phyloP scores from a whole-genome alignment of 2,113 vertebrate genomes.

The Caloenas nicobarica region DNA sequence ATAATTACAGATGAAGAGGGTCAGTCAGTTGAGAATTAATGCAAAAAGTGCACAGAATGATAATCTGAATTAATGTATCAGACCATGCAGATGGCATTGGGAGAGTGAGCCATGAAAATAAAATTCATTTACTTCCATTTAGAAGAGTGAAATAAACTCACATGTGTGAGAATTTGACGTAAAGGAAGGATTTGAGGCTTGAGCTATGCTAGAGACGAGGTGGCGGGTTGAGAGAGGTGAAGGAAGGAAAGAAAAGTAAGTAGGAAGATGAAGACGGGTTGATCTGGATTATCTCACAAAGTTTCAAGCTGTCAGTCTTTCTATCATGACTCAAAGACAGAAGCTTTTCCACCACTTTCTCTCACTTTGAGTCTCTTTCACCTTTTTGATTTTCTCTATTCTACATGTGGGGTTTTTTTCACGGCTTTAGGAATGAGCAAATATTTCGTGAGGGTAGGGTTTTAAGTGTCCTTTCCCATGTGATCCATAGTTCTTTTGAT shows the following conservation, averaged over 20 bases:
- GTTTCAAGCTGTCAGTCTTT: background rate
- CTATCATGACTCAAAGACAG: background rate
- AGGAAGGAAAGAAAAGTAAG: background rate
- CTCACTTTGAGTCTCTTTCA: background rate
- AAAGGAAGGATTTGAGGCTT: constrained; percentile 13
- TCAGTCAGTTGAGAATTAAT: constrained; percentile 78
- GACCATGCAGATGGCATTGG: constrained; percentile 23
- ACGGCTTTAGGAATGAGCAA: background rate
- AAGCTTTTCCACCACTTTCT: constrained; percentile 5
- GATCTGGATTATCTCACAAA: constrained; percentile 31
- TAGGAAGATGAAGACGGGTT: background rate
- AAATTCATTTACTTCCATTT: constrained; percentile 62
- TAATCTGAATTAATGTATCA: constrained; percentile 73
- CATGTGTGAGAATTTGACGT: constrained; percentile 45
- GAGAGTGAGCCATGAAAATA: constrained; percentile 61
- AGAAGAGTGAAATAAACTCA: constrained; percentile 44
- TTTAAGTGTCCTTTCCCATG: background rate
- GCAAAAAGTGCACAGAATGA: constrained; percentile 73
- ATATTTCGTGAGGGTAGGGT: background rate
- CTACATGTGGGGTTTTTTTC: background rate
- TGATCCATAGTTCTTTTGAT: background rate
- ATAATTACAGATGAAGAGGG: constrained; percentile 81
- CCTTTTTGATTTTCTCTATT: constrained; percentile 5
- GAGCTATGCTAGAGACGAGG: background rate
- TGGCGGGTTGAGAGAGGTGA: background rate